Conservation (phyloP, 2,888 invertebrate genomes). For the Drosophila yooni region DNA sequence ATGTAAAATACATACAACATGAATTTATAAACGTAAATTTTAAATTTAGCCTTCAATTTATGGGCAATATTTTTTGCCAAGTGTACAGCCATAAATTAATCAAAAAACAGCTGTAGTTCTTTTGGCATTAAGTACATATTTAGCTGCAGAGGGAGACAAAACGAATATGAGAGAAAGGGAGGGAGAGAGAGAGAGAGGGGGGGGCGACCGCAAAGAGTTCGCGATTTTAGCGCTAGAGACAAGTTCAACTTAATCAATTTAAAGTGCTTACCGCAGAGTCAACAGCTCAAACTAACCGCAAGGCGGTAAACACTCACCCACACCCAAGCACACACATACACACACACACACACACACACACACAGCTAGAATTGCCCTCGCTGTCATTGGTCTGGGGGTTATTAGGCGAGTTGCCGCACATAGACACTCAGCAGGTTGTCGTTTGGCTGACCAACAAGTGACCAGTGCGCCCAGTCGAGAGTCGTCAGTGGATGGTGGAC, state of each 20-base stretch:
- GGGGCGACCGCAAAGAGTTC: conserved; percentile 12
- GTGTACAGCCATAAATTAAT: conserved; percentile 65
- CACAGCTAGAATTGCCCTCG: neutral
- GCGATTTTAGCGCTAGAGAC: conserved; percentile 62
- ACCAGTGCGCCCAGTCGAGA: conserved; percentile 5
- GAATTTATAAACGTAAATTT: neutral
- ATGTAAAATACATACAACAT: neutral
- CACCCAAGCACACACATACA: neutral
- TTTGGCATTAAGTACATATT: conserved; percentile 65
- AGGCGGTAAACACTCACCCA: conserved; percentile 48
- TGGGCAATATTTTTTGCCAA: neutral
- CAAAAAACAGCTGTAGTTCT: conserved; percentile 56
- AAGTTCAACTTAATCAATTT: conserved; percentile 81
- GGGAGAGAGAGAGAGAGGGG: conserved; percentile 10
- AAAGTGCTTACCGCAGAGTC: conserved; percentile 77
- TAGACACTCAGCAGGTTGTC: conserved; percentile 71
- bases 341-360: neutral
- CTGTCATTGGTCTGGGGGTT: conserved; percentile 41
- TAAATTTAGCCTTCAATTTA: neutral
- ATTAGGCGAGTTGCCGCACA: conserved; percentile 74
- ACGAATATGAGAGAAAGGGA: neutral
- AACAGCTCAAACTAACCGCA: conserved; percentile 79
- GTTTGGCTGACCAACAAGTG: conserved; percentile 62
- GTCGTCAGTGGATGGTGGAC: conserved; percentile 6
- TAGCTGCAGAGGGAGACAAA: neutral